Evolutionary conservation across 2,113 vertebrate genomes (phyloP).

Genomic region (Erpornis zantholeuca): DNA sequence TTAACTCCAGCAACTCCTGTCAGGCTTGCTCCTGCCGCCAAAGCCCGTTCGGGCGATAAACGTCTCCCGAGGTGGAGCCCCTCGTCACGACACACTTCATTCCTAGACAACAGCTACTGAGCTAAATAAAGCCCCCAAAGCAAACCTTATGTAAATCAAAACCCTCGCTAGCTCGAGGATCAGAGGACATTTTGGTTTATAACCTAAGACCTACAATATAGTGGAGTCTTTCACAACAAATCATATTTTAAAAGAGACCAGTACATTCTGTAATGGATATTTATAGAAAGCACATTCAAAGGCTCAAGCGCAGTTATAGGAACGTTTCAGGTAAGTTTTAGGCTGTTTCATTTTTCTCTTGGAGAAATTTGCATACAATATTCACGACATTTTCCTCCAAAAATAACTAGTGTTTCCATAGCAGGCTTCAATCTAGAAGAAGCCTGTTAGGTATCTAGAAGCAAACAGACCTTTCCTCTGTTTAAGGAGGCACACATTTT

Average conservation of each 20-base stretch:
- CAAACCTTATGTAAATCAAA: not conserved
- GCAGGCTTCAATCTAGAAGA: not conserved
- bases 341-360: not conserved
- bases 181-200: not conserved
- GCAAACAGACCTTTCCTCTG: rapidly evolving
- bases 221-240: not conserved
- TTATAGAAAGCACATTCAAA: not conserved
- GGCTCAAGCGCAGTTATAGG: not conserved
- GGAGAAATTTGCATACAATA: not conserved
- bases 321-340: not conserved
- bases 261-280: not conserved
- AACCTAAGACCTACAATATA: rapidly evolving
- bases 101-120: too few relatives aligned
- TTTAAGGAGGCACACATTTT: not conserved
- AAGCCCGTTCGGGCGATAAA: not conserved
- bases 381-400: not conserved
- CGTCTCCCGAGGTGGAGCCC: not conserved
- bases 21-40: not conserved
- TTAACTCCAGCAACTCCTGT: not conserved
- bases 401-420: not conserved
- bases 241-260: not conserved
- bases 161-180: too few relatives aligned
- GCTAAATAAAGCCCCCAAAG: not conserved
- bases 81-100: rapidly evolving
- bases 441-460: not conserved